phyloP scores from a whole-genome alignment of 2,888 invertebrate genomes.

The Globia sparganii region DNA sequence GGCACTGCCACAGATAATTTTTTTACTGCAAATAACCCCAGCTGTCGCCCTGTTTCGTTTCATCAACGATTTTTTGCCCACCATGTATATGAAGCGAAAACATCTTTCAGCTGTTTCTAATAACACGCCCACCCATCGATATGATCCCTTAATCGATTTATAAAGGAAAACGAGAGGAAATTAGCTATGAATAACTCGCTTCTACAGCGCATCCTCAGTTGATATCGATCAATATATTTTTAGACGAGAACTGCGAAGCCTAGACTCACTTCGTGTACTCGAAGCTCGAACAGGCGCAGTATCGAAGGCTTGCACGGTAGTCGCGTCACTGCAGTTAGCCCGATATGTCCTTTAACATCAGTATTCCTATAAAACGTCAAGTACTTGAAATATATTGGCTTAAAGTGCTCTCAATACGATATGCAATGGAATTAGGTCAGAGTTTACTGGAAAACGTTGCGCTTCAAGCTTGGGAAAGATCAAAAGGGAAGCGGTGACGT shows the following conservation, averaged over 20 bases:
- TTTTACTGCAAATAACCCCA: too few relatives aligned
- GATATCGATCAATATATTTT: slow-evolving; percentile 34
- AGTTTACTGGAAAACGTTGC: not conserved
- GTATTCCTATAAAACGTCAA: not conserved
- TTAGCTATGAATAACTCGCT: slow-evolving; percentile 13
- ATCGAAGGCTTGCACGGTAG: not conserved
- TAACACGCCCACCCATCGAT: not conserved
- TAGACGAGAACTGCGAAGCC: slow-evolving; percentile 6
- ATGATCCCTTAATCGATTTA: slow-evolving; percentile 13
- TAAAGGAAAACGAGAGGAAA: slow-evolving; percentile 4
- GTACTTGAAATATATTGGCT: not conserved
- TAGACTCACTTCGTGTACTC: not conserved
- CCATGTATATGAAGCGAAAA: not conserved
- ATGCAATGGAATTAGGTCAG: slow-evolving; percentile 7
- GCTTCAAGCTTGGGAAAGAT: not conserved
- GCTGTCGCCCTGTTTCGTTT: too few relatives aligned
- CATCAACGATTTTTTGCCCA: too few relatives aligned
- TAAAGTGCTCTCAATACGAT: not conserved
- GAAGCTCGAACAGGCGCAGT: not conserved
- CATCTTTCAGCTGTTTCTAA: not conserved
- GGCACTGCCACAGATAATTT: too few relatives aligned
- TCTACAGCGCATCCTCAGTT: slow-evolving; percentile 41
- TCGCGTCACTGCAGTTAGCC: not conserved
- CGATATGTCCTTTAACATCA: not conserved
- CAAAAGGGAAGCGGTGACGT: not conserved